A percentile compares a stretch with the other conserved stretches of the same genome.
Conservation (phyloP, 2,113 vertebrate species). For the Amblyornis subalaris region DNA sequence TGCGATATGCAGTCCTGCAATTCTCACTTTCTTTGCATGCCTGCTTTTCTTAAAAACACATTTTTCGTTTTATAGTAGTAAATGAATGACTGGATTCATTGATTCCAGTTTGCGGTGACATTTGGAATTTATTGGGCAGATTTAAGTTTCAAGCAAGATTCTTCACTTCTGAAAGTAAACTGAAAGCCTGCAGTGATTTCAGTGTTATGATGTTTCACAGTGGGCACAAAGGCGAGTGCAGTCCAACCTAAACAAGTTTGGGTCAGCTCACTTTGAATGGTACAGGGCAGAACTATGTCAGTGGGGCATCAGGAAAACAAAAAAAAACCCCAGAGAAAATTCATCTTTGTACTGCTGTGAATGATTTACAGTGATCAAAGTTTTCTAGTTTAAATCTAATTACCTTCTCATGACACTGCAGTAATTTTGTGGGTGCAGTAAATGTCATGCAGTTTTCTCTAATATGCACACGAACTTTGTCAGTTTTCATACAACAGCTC, state of each 20-base stretch:
- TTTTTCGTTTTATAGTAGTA: background rate
- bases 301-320: background rate
- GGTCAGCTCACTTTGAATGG: background rate
- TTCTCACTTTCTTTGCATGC: background rate
- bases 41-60: background rate
- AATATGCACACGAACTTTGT: background rate
- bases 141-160: background rate
- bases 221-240: background rate
- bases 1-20: background rate
- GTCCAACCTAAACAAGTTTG: background rate
- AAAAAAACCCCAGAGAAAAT: background rate
- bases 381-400: background rate
- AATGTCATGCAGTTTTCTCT: background rate
- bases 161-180: background rate
- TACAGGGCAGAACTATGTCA: background rate
- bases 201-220: background rate
- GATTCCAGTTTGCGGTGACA: background rate
- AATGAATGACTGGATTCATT: background rate
- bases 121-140: background rate
- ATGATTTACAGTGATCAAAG: background rate
- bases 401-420: background rate
- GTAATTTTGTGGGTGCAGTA: background rate
- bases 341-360: background rate
- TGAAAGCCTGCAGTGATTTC: background rate
- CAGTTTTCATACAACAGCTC: background rate